These are phyloP conservation scores for Siphlonurus alternatus DNA, from an alignment of 2,888 invertebrate genomes.

Conservation along the genomic window DNA sequence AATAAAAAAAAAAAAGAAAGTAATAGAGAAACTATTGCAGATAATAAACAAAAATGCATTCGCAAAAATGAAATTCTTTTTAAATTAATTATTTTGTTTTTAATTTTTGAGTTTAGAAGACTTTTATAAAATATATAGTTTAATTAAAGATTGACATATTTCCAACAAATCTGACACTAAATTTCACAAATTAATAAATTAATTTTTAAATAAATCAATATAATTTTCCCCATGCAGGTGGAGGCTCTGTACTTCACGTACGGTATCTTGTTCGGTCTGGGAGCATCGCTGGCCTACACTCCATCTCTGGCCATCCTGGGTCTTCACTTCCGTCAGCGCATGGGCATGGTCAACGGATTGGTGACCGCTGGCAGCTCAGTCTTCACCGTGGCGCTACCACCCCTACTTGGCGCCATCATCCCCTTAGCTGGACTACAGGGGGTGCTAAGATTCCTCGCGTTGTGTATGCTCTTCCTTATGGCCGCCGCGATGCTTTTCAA, in stretches of 20 bases:
- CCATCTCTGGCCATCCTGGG: constrained; percentile 84
- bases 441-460: constrained; percentile 45
- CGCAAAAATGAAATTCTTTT: no score
- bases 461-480: constrained; percentile 52
- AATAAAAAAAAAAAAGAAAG: no score
- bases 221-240: no score
- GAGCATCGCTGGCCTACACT: constrained; percentile 78
- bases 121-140: no score
- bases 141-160: no score
- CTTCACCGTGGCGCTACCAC: constrained; percentile 68
- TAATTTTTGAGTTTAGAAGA: no score
- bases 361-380: constrained; percentile 82
- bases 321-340: constrained; percentile 72
- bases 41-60: no score
- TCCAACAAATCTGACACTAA: no score
- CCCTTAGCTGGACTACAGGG: constrained; percentile 13
- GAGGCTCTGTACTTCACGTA: constrained; percentile 68
- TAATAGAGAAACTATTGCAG: no score
- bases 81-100: no score
- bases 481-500: background rate
- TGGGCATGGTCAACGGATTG: constrained; percentile 78
- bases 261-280: constrained; percentile 38
- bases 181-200: no score
- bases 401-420: constrained; percentile 31
- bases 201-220: no score